phyloP scores from a whole-genome alignment of 2,113 vertebrate genomes.

The Stigmatopora nigra region DNA sequence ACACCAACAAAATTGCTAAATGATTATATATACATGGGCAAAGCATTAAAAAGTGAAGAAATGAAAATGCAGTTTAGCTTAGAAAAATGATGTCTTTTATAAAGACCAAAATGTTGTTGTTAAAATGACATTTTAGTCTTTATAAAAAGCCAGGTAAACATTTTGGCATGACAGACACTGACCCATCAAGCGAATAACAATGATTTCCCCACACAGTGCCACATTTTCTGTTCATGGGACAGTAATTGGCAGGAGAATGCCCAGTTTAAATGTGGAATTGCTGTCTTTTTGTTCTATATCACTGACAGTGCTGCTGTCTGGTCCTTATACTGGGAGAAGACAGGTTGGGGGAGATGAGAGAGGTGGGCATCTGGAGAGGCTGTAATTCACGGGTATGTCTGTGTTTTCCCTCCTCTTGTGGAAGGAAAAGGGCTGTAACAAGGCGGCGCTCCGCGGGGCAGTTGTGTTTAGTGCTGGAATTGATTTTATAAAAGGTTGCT shows the following conservation, averaged over 20 bases:
- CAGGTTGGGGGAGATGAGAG: conserved; percentile 29
- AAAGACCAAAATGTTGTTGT: conserved; percentile 2
- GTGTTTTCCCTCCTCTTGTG: conserved; percentile 50
- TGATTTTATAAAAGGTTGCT: conserved; percentile 71
- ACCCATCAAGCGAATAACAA: conserved; percentile 36
- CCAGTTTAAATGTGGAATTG: conserved; percentile 35
- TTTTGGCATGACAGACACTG: conserved; percentile 27
- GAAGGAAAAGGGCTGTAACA: conserved; percentile 46
- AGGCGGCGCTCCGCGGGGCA: conserved; percentile 45
- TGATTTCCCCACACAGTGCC: conserved; percentile 22
- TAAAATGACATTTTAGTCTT: conserved; percentile 16
- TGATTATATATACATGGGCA: conserved; percentile 13
- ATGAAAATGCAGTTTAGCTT: background rate
- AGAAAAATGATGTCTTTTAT: conserved; percentile 36
- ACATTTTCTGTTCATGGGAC: conserved; percentile 23
- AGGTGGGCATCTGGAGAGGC: conserved; percentile 34
- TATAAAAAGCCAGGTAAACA: conserved; percentile 23
- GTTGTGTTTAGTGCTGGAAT: conserved; percentile 66
- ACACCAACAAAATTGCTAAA: conserved; percentile 44
- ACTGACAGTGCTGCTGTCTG: conserved; percentile 37
- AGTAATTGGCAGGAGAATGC: conserved; percentile 49
- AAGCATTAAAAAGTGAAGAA: background rate
- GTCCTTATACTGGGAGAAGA: conserved; percentile 29
- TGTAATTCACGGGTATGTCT: conserved; percentile 67
- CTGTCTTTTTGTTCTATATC: conserved; percentile 11